Conservation (phyloP, 1,140 invertebrate genomes). For the Trichonephila inaurata region DNA sequence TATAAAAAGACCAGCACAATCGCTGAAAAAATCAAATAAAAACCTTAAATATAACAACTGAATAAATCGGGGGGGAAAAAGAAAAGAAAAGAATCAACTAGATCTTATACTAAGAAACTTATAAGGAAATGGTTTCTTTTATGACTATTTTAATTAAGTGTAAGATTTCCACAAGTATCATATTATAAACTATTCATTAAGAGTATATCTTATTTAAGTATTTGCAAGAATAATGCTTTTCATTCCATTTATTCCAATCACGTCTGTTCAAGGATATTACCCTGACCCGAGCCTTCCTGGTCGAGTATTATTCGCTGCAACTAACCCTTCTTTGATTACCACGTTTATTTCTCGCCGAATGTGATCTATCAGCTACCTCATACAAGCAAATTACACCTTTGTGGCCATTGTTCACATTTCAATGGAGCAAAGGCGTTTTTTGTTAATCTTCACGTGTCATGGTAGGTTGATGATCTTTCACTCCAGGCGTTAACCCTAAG, state of each 20-base stretch:
- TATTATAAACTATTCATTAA: background rate
- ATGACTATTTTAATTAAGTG: too few relatives aligned
- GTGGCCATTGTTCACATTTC: constrained; percentile 7
- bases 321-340: background rate
- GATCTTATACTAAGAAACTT: too few relatives aligned
- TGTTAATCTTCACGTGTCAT: constrained; percentile 3
- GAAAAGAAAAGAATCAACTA: too few relatives aligned
- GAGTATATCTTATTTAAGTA: background rate
- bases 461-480: constrained; percentile 5
- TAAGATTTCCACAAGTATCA: too few relatives aligned
- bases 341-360: background rate
- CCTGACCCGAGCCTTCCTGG: constrained; percentile 8
- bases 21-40: too few relatives aligned
- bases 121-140: too few relatives aligned
- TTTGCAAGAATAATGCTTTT: background rate
- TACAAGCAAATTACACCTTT: background rate
- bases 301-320: constrained; percentile 12
- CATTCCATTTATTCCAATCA: background rate
- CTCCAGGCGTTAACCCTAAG: background rate
- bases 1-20: too few relatives aligned
- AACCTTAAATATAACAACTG: too few relatives aligned
- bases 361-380: background rate
- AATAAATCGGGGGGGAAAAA: too few relatives aligned
- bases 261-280: background rate
- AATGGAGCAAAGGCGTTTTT: background rate